Evolutionary conservation across 2,888 invertebrate species (phyloP).

Genomic region (Torymus tubicola): DNA sequence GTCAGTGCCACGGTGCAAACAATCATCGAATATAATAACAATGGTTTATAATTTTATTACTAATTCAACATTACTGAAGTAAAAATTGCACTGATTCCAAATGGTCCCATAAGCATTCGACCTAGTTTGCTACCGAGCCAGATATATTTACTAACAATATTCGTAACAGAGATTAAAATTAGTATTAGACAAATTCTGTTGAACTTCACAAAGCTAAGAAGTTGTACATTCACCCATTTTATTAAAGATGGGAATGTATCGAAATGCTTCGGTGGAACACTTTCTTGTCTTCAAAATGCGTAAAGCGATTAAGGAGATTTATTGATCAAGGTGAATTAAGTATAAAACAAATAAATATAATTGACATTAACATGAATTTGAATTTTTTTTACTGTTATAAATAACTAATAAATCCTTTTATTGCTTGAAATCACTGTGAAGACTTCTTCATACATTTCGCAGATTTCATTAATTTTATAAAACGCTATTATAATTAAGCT

Average conservation of each 20-base stretch:
- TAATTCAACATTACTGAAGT: slow-evolving; percentile 67
- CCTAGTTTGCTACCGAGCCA: slow-evolving; percentile 66
- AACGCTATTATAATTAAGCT: slow-evolving; percentile 73
- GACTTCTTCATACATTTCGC: slow-evolving; percentile 58
- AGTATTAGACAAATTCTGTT: slow-evolving; percentile 59
- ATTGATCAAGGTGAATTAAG: too few relatives aligned
- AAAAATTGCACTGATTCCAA: slow-evolving; percentile 65
- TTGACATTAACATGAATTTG: not conserved
- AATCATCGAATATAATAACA: slow-evolving; percentile 75
- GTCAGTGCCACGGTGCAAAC: slow-evolving; percentile 76
- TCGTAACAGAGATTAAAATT: slow-evolving; percentile 54
- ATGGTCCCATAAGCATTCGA: slow-evolving; percentile 71
- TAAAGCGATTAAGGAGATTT: slow-evolving; percentile 57
- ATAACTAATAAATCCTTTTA: slow-evolving; percentile 33
- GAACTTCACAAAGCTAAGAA: slow-evolving; percentile 60
- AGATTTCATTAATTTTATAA: slow-evolving; percentile 61
- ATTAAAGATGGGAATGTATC: slow-evolving; percentile 64
- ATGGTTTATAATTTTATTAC: slow-evolving; percentile 68
- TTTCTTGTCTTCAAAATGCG: slow-evolving; percentile 61
- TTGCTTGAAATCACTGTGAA: slow-evolving; percentile 58
- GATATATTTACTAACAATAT: slow-evolving; percentile 47
- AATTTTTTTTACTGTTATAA: slow-evolving; percentile 13
- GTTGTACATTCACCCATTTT: slow-evolving; percentile 59
- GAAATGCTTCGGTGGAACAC: slow-evolving; percentile 71
- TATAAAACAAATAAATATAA: too few relatives aligned